Evolutionary conservation across 1,140 invertebrate species (phyloP).

Genomic region (Drosophila arawakana): DNA sequence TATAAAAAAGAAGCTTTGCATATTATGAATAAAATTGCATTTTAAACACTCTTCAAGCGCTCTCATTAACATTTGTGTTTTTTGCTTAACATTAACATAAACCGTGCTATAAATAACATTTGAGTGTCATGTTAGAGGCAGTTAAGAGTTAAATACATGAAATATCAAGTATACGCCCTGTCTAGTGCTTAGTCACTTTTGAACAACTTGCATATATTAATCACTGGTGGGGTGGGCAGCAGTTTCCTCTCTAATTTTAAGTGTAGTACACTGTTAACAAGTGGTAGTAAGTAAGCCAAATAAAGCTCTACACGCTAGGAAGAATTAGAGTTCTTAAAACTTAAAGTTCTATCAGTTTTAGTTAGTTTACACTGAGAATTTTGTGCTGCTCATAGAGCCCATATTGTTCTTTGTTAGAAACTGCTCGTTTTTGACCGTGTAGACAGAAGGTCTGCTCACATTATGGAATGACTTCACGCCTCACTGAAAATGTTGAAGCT

Average conservation of each 20-base stretch:
- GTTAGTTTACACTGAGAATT: background rate
- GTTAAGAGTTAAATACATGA: background rate
- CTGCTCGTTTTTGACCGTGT: too few relatives aligned
- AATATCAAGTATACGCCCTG: constrained; percentile 11
- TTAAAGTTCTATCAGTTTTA: too few relatives aligned
- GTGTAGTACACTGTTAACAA: too few relatives aligned
- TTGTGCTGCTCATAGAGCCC: too few relatives aligned
- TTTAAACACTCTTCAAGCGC: constrained; percentile 10
- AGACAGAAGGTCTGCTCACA: background rate
- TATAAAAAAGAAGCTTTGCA: constrained; percentile 15
- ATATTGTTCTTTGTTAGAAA: too few relatives aligned
- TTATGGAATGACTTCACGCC: constrained; percentile 54
- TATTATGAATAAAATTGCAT: constrained; percentile 20
- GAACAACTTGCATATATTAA: background rate
- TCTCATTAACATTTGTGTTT: constrained; percentile 1
- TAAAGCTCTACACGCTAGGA: too few relatives aligned
- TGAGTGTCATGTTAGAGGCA: background rate
- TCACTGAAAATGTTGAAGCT: constrained; percentile 46
- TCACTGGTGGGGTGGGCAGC: background rate
- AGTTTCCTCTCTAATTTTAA: background rate
- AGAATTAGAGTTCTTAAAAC: too few relatives aligned
- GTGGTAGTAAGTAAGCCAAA: too few relatives aligned
- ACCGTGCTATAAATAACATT: constrained; percentile 4
- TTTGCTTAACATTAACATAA: background rate
- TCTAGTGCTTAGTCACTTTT: background rate